Evolutionary conservation across 2,113 vertebrate species (phyloP), one percentile per base, ranked within the genome.

Genomic region (Mesoclemmys tuberculata): DNA sequence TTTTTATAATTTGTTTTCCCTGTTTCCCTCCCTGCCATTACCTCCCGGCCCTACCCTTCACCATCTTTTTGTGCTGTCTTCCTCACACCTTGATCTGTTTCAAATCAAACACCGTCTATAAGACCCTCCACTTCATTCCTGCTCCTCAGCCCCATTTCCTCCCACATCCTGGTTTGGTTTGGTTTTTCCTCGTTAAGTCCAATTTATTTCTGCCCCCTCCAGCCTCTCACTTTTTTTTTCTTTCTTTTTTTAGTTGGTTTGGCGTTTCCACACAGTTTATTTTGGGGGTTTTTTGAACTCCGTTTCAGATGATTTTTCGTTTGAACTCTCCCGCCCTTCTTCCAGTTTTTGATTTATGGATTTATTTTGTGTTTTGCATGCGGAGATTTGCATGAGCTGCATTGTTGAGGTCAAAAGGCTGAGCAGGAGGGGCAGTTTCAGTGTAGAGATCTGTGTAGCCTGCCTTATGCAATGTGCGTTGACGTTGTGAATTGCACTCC

Each of bases 331-430:
- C 96, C 94, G 97, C 81, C 90, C 89, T 89, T 95, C 93, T 93
- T 82, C 97, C 96, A 92, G 96, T 95, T 92, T 94, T 94, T 92
- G 71, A 54, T 83, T 94, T 85, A 85, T 87, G 80, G 90, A 31
- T 95, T 96, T 91, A 86, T 97, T 98, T 98, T 98, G 96, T 97
- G 97, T 99, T 99, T 98, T 99, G 99, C 99, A 99, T 99, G 99
- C 98, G 97, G 98, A 99, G 98, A 99, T 98, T 99, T 99, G 99
- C 99, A 99, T 99, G 99, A 98, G 98, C 99, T 99, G 99, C 99
- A 99, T 99, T 99, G 99, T 99, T 98, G 99, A 99, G 99, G 99
- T 99, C 98, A 83, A 98, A 97, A 98, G 97, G 96, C 96, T 97
- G 95, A 96, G 96, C 95, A 97, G 96, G 96, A 97, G 96, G 95